phyloP scores from a whole-genome alignment of 2,797 vertebrate genomes.

The Cuniculus paca region DNA sequence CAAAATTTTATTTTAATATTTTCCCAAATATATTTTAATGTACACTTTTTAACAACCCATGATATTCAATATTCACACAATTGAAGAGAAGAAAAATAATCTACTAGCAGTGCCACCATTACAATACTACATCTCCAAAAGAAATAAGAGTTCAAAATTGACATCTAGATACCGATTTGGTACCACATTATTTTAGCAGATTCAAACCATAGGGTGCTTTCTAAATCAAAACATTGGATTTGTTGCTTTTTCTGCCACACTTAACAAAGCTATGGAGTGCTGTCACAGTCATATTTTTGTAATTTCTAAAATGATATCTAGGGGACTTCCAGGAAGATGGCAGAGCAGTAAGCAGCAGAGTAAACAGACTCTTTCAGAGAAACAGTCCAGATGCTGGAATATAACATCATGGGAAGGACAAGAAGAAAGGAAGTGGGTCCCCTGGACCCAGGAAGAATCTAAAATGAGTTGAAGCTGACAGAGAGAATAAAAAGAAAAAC shows the following conservation, averaged over 20 bases:
- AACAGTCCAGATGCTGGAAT: too few species aligned
- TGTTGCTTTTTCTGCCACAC: neutral
- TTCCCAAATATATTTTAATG: neutral
- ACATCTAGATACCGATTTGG: neutral
- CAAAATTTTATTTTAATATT: neutral
- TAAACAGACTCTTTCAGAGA: too few species aligned
- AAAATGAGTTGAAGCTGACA: too few species aligned
- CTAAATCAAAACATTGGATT: neutral
- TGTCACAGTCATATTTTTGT: neutral
- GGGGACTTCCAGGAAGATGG: too few species aligned
- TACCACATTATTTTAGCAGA: neutral
- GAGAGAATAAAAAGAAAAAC: too few species aligned
- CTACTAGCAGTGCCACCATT: neutral
- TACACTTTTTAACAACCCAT: neutral
- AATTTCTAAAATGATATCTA: neutral
- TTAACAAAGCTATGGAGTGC: neutral
- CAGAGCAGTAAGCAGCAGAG: too few species aligned
- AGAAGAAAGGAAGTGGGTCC: too few species aligned
- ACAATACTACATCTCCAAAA: neutral
- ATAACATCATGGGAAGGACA: too few species aligned
- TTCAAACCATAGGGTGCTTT: neutral
- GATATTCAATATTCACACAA: neutral
- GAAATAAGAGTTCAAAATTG: neutral
- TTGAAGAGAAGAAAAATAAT: neutral
- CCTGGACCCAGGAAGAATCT: too few species aligned